Conservation (phyloP, 2,888 invertebrate genomes). For the Meteorus cinctellus region DNA sequence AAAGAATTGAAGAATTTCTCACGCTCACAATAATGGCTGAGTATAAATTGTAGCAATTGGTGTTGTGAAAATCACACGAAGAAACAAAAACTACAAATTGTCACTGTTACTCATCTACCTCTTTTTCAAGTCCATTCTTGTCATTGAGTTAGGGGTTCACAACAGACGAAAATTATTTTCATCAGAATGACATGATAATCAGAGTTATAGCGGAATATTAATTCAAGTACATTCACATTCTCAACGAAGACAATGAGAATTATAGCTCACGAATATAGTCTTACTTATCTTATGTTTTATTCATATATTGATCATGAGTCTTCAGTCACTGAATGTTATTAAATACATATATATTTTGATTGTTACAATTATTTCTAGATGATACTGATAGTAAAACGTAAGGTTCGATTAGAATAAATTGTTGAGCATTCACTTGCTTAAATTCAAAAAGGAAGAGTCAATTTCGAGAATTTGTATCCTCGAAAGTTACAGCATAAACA, state of each 20-base stretch:
- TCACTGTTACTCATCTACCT: slow-evolving; percentile 45
- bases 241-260: background rate
- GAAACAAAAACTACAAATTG: slow-evolving; percentile 29
- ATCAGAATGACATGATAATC: slow-evolving; percentile 39
- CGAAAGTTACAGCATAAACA: background rate
- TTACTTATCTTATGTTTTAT: background rate
- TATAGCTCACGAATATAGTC: background rate
- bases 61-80: slow-evolving; percentile 43
- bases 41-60: slow-evolving; percentile 48
- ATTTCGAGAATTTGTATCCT: slow-evolving; percentile 17
- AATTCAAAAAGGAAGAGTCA: slow-evolving; percentile 22
- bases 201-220: slow-evolving; percentile 40
- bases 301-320: background rate
- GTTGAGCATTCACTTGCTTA: background rate
- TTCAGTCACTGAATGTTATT: background rate
- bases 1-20: slow-evolving; percentile 40
- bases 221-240: background rate
- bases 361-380: background rate
- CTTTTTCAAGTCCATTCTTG: slow-evolving; percentile 43
- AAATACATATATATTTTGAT: background rate
- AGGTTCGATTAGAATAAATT: background rate
- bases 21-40: slow-evolving; percentile 48
- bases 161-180: slow-evolving; percentile 25
- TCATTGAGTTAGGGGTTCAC: slow-evolving; percentile 33
- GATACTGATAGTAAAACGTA: background rate